These are phyloP conservation scores for Bombus cullumanus DNA, from an alignment of 1,140 invertebrate species.

Conservation along the genomic window DNA sequence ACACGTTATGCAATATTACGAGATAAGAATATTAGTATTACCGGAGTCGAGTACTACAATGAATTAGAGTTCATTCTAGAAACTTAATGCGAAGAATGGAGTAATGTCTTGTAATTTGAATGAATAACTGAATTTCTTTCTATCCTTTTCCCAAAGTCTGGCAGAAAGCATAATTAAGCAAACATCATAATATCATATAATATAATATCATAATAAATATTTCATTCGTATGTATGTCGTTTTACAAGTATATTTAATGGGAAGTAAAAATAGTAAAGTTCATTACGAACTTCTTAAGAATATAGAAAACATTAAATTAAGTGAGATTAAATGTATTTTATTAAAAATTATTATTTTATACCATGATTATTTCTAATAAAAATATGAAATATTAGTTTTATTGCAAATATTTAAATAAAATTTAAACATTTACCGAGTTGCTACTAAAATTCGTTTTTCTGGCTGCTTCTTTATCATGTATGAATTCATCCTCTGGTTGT, in stretches of 20 bases:
- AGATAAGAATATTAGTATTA: conserved; percentile 11
- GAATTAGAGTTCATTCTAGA: conserved; percentile 16
- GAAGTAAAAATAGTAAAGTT: neutral
- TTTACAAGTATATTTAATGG: too few relatives aligned
- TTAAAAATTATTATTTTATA: neutral
- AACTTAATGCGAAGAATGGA: neutral
- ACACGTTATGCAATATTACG: conserved; percentile 14
- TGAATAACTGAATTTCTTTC: neutral
- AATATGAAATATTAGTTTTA: conserved; percentile 21
- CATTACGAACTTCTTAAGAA: neutral
- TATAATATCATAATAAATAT: too few relatives aligned
- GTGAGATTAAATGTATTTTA: conserved; percentile 12
- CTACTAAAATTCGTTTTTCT: conserved; percentile 33
- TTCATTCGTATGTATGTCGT: too few relatives aligned
- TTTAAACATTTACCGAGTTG: neutral
- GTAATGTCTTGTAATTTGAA: neutral
- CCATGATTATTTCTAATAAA: neutral
- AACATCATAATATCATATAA: neutral
- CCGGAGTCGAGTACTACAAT: too few relatives aligned
- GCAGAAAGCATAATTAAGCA: neutral
- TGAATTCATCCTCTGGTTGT: conserved; percentile 32
- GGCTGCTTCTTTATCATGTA: conserved; percentile 35
- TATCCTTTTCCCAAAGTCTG: neutral
- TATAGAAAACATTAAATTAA: neutral
- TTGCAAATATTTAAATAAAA: neutral